Percentiles rank a stretch among this genome's conserved stretches.
Conservation (phyloP, 64 coral and sea anemone species). For the Catalaphyllia jardinei region DNA sequence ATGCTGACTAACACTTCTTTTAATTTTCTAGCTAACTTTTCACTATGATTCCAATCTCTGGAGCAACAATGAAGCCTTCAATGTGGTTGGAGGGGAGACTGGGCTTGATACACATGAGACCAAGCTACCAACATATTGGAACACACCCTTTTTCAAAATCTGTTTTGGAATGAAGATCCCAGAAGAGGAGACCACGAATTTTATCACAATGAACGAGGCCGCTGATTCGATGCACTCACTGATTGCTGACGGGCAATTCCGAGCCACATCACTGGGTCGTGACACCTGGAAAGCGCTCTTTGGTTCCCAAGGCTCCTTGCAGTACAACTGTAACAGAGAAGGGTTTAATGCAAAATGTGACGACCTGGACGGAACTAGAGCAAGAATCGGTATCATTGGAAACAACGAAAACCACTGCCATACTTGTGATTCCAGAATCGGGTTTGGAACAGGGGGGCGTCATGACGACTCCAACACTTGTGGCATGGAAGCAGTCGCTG, state of each 20-base stretch:
- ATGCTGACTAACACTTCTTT: not conserved
- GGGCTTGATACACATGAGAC: slow-evolving; percentile 45
- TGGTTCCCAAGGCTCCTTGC: not conserved
- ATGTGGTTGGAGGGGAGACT: not conserved
- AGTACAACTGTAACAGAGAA: slow-evolving; percentile 20
- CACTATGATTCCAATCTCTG: slow-evolving; percentile 41
- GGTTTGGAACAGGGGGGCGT: not conserved
- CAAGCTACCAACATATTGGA: slow-evolving; percentile 51
- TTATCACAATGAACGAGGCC: not conserved
- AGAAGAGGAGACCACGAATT: not conserved
- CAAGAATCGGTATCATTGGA: slow-evolving; percentile 11
- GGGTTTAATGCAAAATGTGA: not conserved
- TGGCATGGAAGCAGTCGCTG: not conserved
- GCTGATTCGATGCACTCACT: not conserved
- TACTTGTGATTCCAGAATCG: slow-evolving; percentile 1
- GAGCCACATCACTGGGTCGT: not conserved
- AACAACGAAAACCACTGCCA: slow-evolving; percentile 33
- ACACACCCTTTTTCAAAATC: slow-evolving; percentile 18
- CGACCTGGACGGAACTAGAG: not conserved
- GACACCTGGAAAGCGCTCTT: slow-evolving; percentile 20
- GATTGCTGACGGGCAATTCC: slow-evolving; percentile 28
- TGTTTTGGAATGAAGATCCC: slow-evolving; percentile 43
- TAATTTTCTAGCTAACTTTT: slow-evolving; percentile 30
- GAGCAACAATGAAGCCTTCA: slow-evolving; percentile 19
- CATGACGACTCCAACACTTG: not conserved